phyloP scores from a whole-genome alignment of 2,888 invertebrate genomes.

The Teleiodes luculella region DNA sequence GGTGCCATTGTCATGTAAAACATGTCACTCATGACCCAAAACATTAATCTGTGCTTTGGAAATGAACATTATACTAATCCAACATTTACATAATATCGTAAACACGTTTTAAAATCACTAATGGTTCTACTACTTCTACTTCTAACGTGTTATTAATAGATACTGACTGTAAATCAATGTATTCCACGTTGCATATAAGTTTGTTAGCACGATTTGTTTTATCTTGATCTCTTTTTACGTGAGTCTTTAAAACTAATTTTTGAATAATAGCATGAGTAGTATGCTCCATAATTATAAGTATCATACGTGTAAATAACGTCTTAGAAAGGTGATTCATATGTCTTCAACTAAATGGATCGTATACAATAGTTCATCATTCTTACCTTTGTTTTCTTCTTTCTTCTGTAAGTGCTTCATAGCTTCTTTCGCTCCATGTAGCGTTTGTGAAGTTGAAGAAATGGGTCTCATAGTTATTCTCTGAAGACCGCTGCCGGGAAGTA shows the following conservation, averaged over 20 bases:
- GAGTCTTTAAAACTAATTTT: no score
- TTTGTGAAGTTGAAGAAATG: slow-evolving; percentile 47
- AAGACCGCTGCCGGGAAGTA: slow-evolving; percentile 67
- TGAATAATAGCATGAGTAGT: no score
- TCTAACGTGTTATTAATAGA: slow-evolving; percentile 5
- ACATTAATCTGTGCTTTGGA: background rate
- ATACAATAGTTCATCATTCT: slow-evolving; percentile 13
- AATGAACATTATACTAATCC: slow-evolving; percentile 14
- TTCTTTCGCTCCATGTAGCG: slow-evolving; percentile 45
- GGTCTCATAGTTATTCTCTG: slow-evolving; percentile 62
- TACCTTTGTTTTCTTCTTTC: slow-evolving; percentile 56
- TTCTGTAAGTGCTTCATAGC: slow-evolving; percentile 50
- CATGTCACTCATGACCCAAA: background rate
- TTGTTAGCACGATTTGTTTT: no score
- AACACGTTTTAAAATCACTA: slow-evolving; percentile 39
- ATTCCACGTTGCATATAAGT: background rate
- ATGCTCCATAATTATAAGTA: no score
- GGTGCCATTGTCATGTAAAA: background rate
- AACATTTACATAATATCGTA: slow-evolving; percentile 32
- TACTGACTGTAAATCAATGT: slow-evolving; percentile 1
- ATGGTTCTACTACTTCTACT: slow-evolving; percentile 23
- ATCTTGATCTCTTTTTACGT: no score
- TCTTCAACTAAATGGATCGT: no score
- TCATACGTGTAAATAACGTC: no score
- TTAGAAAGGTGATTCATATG: no score